These are phyloP conservation scores for Graphium colonna DNA, from an alignment of 2,888 invertebrate genomes.

Conservation along the genomic window DNA sequence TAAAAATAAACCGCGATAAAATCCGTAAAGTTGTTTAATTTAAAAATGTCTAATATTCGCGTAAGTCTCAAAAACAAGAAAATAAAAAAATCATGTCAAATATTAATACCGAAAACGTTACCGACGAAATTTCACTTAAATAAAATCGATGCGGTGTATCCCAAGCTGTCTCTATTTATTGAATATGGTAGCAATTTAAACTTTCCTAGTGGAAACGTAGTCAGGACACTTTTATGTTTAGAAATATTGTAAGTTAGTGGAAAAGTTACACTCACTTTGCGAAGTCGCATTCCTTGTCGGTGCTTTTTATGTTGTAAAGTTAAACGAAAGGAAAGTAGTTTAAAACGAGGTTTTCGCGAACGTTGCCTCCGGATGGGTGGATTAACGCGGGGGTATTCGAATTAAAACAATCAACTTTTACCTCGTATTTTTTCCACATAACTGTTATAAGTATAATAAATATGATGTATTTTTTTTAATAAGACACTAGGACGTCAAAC, in stretches of 20 bases:
- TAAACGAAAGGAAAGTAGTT: conserved; percentile 54
- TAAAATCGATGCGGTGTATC: background rate
- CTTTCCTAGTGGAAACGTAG: conserved; percentile 2
- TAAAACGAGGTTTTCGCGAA: conserved; percentile 44
- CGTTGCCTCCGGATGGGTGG: conserved; percentile 44
- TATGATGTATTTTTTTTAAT: too few relatives aligned
- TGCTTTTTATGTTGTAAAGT: conserved; percentile 55
- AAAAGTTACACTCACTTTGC: conserved; percentile 48
- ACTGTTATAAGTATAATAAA: too few relatives aligned
- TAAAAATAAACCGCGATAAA: too few relatives aligned
- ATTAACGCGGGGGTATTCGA: background rate
- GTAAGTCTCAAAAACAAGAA: too few relatives aligned
- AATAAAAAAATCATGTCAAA: too few relatives aligned
- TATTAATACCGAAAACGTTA: too few relatives aligned
- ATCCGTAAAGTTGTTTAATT: too few relatives aligned
- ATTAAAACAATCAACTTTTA: background rate
- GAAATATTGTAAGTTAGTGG: conserved; percentile 30
- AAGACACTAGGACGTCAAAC: too few relatives aligned
- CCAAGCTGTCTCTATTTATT: background rate
- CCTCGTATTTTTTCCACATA: too few relatives aligned
- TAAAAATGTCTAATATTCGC: too few relatives aligned
- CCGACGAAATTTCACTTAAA: background rate
- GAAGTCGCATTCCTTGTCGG: conserved; percentile 43
- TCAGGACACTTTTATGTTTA: conserved; percentile 16
- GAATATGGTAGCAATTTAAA: conserved; percentile 6